Conservation (phyloP, 2,113 vertebrate genomes). For the Scytalopus superciliaris region DNA sequence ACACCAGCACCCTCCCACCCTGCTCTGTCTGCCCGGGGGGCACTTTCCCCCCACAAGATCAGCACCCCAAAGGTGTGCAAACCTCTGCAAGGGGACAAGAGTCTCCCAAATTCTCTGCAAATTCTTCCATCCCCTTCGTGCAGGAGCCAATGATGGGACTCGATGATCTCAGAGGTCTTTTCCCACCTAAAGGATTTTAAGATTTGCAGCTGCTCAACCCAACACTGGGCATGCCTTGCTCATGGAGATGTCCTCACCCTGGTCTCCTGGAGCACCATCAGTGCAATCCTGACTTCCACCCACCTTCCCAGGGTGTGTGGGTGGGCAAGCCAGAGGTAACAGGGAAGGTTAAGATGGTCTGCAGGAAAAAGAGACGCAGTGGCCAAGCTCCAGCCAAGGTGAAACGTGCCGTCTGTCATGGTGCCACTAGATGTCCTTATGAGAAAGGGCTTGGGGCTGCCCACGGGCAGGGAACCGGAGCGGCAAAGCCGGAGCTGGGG, state of each 20-base stretch:
- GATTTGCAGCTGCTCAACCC: background rate
- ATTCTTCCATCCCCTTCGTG: background rate
- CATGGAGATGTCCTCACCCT: background rate
- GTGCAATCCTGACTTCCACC: background rate
- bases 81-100: background rate
- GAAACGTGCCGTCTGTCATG: background rate
- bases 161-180: background rate
- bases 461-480: background rate
- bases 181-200: accelerated
- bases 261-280: accelerated
- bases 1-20: too few relatives aligned
- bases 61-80: too few relatives aligned
- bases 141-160: background rate
- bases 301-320: accelerated
- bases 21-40: background rate
- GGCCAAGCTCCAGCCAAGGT: background rate
- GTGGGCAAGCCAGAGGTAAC: background rate
- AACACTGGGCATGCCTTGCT: background rate
- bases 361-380: accelerated
- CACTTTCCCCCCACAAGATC: background rate
- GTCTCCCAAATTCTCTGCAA: background rate
- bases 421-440: constrained; percentile 65
- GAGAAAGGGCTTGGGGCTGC: constrained; percentile 42
- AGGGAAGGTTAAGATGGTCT: background rate
- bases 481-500: background rate